Evolutionary conservation across 1,140 invertebrate genomes (phyloP).

Genomic region (Pristionchus pacificus): DNA sequence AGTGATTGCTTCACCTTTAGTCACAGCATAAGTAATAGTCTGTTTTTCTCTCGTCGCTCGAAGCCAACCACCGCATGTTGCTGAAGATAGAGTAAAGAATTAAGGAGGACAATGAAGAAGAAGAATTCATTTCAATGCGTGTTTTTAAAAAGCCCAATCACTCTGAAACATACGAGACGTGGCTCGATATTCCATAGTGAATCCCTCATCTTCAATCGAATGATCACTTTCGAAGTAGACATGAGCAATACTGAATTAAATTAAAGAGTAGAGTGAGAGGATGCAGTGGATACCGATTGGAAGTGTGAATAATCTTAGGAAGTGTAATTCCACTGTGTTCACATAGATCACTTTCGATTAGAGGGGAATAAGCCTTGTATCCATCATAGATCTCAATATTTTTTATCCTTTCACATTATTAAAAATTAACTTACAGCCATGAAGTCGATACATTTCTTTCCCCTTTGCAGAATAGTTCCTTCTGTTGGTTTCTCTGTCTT

Average conservation of each 20-base stretch:
- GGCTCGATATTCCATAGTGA: conserved; percentile 35
- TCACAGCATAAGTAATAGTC: conserved; percentile 10
- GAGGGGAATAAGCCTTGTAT: conserved; percentile 43
- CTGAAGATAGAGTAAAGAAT: conserved; percentile 1
- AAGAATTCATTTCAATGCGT: too few species aligned
- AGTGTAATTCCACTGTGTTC: conserved; percentile 1
- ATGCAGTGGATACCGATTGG: conserved; percentile 15
- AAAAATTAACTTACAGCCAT: background rate
- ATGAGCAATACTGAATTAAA: conserved; percentile 31
- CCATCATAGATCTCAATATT: conserved; percentile 52
- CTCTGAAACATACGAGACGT: background rate
- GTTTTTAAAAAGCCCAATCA: too few species aligned
- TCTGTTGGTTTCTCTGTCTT: background rate
- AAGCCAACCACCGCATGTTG: conserved; percentile 22
- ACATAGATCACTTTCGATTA: conserved; percentile 31
- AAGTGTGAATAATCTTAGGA: conserved; percentile 18
- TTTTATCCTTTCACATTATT: background rate
- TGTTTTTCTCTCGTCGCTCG: conserved; percentile 5
- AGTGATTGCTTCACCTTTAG: conserved; percentile 1
- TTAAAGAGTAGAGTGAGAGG: background rate
- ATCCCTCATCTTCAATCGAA: conserved; percentile 34
- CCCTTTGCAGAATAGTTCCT: background rate
- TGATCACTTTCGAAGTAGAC: conserved; percentile 48
- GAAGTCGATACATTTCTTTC: background rate
- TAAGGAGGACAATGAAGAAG: too few species aligned